phyloP scores from a whole-genome alignment of 2,888 invertebrate genomes.

The Meta bourneti region DNA sequence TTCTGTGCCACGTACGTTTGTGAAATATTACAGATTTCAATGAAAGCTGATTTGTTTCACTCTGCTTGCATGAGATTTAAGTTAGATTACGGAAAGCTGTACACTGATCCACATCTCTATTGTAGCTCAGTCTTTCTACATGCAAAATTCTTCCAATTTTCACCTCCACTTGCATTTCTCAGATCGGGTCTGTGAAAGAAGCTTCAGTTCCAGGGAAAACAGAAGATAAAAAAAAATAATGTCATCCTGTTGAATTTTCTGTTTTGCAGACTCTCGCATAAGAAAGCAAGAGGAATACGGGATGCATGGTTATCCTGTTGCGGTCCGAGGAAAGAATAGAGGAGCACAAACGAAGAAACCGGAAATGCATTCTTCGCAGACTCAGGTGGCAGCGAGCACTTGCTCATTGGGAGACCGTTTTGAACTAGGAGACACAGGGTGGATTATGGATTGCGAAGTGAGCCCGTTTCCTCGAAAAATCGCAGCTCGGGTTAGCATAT shows the following conservation, averaged over 20 bases:
- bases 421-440: neutral
- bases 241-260: neutral
- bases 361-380: slow-evolving; percentile 27
- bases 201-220: neutral
- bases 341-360: slow-evolving; percentile 27
- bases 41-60: neutral
- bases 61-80: neutral
- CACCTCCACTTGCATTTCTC: neutral
- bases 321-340: neutral
- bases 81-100: neutral
- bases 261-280: neutral
- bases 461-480: neutral
- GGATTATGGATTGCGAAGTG: neutral
- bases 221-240: neutral
- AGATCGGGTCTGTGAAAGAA: neutral
- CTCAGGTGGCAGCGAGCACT: slow-evolving; percentile 45
- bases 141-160: neutral
- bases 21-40: too few relatives aligned
- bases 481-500: neutral
- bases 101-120: neutral
- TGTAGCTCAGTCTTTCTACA: neutral
- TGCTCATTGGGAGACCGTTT: slow-evolving; percentile 4
- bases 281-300: neutral
- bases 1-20: too few relatives aligned
- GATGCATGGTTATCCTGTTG: neutral